Percentiles rank a stretch among this genome's conserved stretches.
phyloP scores from a whole-genome alignment of 1,140 invertebrate species.

The Nilaparvata lugens region DNA sequence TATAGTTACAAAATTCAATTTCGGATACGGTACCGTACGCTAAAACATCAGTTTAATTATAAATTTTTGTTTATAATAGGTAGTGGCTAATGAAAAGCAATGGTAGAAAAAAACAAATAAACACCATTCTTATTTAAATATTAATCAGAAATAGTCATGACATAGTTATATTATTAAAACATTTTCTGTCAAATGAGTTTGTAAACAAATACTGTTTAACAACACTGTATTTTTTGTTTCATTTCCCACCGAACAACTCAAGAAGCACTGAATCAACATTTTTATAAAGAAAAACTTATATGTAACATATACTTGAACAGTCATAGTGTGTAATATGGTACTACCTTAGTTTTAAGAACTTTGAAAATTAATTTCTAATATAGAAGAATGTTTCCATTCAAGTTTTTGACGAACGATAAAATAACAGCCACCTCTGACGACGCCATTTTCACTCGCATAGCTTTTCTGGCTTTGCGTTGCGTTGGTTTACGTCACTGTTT shows the following conservation, averaged over 20 bases:
- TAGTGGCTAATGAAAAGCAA: no score
- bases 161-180: background rate
- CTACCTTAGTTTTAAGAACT: conserved; percentile 1
- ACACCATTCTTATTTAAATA: no score
- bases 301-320: no score
- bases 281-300: no score
- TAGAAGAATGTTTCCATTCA: conserved; percentile 20
- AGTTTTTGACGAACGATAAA: conserved; percentile 20
- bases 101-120: no score
- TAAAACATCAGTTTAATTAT: no score
- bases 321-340: background rate
- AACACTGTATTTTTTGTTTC: background rate
- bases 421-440: conserved; percentile 21
- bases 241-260: background rate
- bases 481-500: background rate
- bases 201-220: conserved; percentile 1
- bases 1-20: no score
- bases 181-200: background rate
- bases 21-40: no score
- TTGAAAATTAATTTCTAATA: background rate
- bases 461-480: conserved; percentile 1
- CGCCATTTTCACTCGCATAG: conserved; percentile 30
- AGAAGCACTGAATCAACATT: background rate
- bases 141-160: no score
- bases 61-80: no score